These are phyloP conservation scores for Eumerus sabulonum DNA, from an alignment of 2,888 invertebrate species.

Conservation along the genomic window DNA sequence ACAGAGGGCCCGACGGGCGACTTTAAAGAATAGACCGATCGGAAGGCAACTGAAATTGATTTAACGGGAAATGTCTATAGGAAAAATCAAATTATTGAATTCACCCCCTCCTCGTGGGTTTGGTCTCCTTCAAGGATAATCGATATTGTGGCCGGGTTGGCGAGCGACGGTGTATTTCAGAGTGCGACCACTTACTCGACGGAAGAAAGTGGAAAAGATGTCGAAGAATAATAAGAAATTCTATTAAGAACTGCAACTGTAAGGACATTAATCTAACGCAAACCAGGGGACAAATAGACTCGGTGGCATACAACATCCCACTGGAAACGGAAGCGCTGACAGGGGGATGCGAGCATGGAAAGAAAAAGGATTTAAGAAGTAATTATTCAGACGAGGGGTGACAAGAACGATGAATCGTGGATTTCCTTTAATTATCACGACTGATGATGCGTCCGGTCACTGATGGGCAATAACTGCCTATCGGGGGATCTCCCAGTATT, in stretches of 20 bases:
- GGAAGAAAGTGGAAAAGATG: neutral
- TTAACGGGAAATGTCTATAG: constrained; percentile 48
- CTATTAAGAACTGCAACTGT: constrained; percentile 67
- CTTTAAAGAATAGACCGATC: constrained; percentile 13
- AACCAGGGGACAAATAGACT: constrained; percentile 28
- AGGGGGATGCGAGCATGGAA: constrained; percentile 12
- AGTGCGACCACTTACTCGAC: too few relatives aligned
- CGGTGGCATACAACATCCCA: neutral
- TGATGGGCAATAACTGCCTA: too few relatives aligned
- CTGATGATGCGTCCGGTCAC: neutral
- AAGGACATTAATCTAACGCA: constrained; percentile 65
- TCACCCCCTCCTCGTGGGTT: constrained; percentile 8
- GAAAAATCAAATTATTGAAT: constrained; percentile 52
- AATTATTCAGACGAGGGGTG: constrained; percentile 41
- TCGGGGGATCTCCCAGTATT: constrained; percentile 2
- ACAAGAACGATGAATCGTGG: constrained; percentile 9
- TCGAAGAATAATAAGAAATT: constrained; percentile 61
- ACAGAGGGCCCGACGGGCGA: constrained; percentile 2
- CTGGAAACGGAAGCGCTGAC: constrained; percentile 27
- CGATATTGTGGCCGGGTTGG: constrained; percentile 44
- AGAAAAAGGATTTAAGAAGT: constrained; percentile 55
- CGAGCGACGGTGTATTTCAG: neutral
- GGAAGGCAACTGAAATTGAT: constrained; percentile 38
- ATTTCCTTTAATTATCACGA: constrained; percentile 57
- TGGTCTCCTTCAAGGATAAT: constrained; percentile 45